Conservation (phyloP, 2,888 invertebrate species). For the Gibbula magus region DNA sequence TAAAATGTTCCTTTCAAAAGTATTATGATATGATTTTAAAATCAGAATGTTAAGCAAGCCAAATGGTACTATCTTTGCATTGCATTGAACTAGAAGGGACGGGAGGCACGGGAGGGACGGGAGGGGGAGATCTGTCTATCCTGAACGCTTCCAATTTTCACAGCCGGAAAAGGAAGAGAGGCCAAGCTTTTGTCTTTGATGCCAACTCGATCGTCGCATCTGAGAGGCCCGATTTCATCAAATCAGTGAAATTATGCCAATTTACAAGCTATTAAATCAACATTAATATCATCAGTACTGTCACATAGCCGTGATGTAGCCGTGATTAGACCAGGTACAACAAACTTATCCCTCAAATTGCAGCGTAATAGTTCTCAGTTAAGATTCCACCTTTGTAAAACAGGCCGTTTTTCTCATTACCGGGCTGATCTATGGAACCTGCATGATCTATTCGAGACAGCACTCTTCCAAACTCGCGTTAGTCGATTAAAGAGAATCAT, state of each 20-base stretch:
- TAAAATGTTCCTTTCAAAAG: too few relatives aligned
- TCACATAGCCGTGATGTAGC: background rate
- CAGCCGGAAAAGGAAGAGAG: background rate
- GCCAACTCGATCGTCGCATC: background rate
- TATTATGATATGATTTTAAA: too few relatives aligned
- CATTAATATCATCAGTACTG: conserved; percentile 4
- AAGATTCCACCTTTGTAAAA: background rate
- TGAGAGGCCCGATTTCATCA: conserved; percentile 1
- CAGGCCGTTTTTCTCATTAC: background rate
- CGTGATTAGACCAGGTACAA: background rate
- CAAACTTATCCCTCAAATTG: conserved; percentile 4
- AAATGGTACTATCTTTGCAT: too few relatives aligned
- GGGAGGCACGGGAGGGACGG: too few relatives aligned
- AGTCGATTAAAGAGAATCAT: background rate
- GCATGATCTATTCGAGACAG: background rate
- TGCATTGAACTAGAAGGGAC: too few relatives aligned
- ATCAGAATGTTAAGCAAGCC: too few relatives aligned
- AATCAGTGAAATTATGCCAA: conserved; percentile 5
- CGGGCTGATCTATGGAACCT: background rate
- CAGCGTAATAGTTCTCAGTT: background rate
- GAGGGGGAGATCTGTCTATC: too few relatives aligned
- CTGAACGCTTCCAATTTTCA: background rate
- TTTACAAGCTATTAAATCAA: conserved; percentile 13
- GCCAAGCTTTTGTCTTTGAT: background rate
- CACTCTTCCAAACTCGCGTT: background rate